phyloP scores from a whole-genome alignment of 2,113 vertebrate species.

The Damaliscus lunatus region DNA sequence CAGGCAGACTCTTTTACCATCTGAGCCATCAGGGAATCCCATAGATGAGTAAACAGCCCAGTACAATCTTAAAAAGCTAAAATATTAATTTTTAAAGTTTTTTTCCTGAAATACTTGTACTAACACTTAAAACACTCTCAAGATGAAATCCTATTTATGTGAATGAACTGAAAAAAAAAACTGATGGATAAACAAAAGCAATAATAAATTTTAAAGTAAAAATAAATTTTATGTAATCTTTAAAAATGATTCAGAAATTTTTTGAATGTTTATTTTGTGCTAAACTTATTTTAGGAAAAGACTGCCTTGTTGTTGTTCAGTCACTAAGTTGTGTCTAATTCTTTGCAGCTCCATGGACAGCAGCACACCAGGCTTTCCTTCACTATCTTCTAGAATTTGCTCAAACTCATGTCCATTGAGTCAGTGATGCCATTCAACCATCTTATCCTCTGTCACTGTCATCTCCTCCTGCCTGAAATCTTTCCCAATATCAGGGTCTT shows the following conservation, averaged over 20 bases:
- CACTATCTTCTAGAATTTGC: not conserved
- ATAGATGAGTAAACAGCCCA: not conserved
- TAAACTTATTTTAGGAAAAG: not conserved
- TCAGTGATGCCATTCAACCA: not conserved
- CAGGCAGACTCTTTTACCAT: not conserved
- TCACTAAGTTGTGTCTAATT: not conserved
- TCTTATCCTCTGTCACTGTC: not conserved
- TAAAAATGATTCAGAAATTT: not conserved
- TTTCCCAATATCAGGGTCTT: not conserved
- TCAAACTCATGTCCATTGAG: not conserved
- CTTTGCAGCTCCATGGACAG: not conserved
- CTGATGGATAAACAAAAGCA: not conserved
- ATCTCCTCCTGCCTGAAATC: not conserved
- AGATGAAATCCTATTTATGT: not conserved
- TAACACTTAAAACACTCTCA: not conserved
- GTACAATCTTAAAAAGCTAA: not conserved
- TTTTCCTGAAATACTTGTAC: not conserved
- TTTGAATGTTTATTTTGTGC: not conserved
- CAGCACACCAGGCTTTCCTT: not conserved
- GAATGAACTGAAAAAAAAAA: not conserved
- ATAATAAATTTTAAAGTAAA: not conserved
- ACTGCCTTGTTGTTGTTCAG: not conserved
- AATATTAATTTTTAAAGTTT: not conserved
- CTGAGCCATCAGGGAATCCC: not conserved
- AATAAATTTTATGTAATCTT: not conserved